Evolutionary conservation across 2,113 vertebrate species (phyloP), one percentile per base, ranked within the genome.

Genomic region (Chloebia gouldiae): DNA sequence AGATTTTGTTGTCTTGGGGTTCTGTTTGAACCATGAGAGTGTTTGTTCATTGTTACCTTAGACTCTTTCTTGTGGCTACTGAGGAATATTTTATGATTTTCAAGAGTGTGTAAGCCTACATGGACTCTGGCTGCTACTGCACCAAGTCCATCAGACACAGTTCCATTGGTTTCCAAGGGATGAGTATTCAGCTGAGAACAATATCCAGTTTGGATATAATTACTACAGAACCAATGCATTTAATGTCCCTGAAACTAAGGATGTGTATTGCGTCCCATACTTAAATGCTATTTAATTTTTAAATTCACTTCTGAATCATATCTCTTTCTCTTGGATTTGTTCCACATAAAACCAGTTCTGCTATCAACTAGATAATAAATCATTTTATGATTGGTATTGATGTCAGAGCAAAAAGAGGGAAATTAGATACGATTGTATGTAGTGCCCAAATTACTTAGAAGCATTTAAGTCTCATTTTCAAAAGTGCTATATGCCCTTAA

Each of bases 381-480:
- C 15, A 83, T 81, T 90, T 92, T 81, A 78, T 78, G 83, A 84
- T 81, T 88, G 44, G 40, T 95, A 53, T 91, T 94, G 80, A 73
- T 89, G 56, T 89, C 80, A 84, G 60, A 92, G 49, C 33, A 84
- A 84, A 92, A 84, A 64, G 49, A 92, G 25, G n/a, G 25, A 95
- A 71, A 94, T 79, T 56, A 93, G 61, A 89, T 64, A 79, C 7
- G 60, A 73, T 84, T 95, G 95, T 81, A 70, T 79, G 61, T 81
- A 93, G 83, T 60, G 49, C 24, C 56, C 83, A 78, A 92, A 89
- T 86, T 84, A 92, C 80, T 78, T 51, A 30, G 53, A 91, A 78
- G 56, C n/a, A 81, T 93, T 93, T 91, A 91, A 87, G 45, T 78
- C 44, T 93, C 65, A 81, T 92, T 94, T 95, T 86, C 77, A 76